Percentiles rank a stretch among this genome's conserved stretches.
Evolutionary conservation across 2,888 invertebrate species (phyloP).

Genomic region (Temnothorax ravouxi): DNA sequence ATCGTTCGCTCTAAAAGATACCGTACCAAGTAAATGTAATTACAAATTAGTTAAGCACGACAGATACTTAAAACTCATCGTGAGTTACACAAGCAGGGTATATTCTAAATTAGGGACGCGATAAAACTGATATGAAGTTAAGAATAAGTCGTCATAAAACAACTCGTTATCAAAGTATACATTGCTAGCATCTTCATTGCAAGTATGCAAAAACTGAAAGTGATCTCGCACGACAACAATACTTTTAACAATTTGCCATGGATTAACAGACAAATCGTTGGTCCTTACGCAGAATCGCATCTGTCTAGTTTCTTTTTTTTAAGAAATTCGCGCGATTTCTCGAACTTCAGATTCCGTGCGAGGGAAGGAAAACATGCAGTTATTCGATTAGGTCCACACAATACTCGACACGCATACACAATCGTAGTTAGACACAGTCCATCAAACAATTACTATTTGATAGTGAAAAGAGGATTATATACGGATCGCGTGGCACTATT

Average conservation of each 20-base stretch:
- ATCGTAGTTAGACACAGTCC: constrained; percentile 28
- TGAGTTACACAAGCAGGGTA: constrained; percentile 14
- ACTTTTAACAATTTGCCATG: constrained; percentile 11
- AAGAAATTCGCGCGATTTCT: constrained; percentile 38
- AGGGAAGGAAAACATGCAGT: constrained; percentile 52
- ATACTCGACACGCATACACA: constrained; percentile 19
- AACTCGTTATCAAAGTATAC: constrained; percentile 20
- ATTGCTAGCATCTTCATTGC: constrained; percentile 1
- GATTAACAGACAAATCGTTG: constrained; percentile 34
- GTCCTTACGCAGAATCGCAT: constrained; percentile 31
- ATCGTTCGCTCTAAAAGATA: constrained; percentile 7
- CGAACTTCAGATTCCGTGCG: constrained; percentile 25
- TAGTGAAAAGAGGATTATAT: constrained; percentile 38
- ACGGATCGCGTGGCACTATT: constrained; percentile 65
- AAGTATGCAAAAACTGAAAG: constrained; percentile 14
- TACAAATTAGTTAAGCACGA: constrained; percentile 12
- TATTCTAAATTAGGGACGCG: constrained; percentile 12
- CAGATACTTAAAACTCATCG: constrained; percentile 6
- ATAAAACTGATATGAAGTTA: constrained; percentile 20
- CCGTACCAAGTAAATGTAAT: constrained; percentile 5
- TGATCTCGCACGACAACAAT: constrained; percentile 12
- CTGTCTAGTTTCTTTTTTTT: constrained; percentile 5
- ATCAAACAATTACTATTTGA: constrained; percentile 50
- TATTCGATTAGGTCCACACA: constrained; percentile 43
- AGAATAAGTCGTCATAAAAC: not conserved